Evolutionary conservation across 2,888 invertebrate species (phyloP).

Genomic region (Athalia cordata): DNA sequence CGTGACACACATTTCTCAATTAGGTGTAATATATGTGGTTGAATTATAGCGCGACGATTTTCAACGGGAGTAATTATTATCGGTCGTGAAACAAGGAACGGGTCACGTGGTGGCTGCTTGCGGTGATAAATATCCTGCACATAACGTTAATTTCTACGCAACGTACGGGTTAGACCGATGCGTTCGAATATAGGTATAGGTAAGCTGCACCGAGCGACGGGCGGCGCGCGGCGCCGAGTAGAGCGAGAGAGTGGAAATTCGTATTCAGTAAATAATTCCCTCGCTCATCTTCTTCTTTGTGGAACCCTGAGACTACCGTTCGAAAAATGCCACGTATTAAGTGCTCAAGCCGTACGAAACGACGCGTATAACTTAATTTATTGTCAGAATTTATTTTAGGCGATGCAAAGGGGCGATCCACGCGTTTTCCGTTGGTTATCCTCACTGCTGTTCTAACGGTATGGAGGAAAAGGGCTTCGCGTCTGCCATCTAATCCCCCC

Average conservation of each 20-base stretch:
- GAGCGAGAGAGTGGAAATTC: no score
- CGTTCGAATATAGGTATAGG: no score
- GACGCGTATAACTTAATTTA: constrained; percentile 20
- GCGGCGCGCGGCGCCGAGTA: no score
- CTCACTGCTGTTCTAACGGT: constrained; percentile 11
- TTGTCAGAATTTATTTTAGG: constrained; percentile 26
- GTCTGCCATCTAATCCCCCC: constrained; percentile 25
- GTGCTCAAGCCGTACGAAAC: constrained; percentile 17
- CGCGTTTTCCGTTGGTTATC: neutral
- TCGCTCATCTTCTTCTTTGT: neutral
- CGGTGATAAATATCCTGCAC: constrained; percentile 30
- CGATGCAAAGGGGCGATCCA: constrained; percentile 4
- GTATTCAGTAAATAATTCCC: no score
- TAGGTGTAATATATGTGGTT: neutral
- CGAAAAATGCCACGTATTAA: constrained; percentile 28
- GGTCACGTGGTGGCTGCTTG: neutral
- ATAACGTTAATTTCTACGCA: neutral
- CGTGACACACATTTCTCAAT: constrained; percentile 21
- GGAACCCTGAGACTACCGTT: neutral
- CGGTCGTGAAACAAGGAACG: constrained; percentile 19
- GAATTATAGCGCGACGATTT: constrained; percentile 27
- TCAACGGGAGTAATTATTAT: constrained; percentile 17
- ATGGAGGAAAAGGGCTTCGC: constrained; percentile 10
- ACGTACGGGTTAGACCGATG: constrained; percentile 4
- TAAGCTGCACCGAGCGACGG: no score